These are phyloP conservation scores for Paragorgia papillata DNA, from an alignment of 92 coral and sea anemone species.

Conservation along the genomic window DNA sequence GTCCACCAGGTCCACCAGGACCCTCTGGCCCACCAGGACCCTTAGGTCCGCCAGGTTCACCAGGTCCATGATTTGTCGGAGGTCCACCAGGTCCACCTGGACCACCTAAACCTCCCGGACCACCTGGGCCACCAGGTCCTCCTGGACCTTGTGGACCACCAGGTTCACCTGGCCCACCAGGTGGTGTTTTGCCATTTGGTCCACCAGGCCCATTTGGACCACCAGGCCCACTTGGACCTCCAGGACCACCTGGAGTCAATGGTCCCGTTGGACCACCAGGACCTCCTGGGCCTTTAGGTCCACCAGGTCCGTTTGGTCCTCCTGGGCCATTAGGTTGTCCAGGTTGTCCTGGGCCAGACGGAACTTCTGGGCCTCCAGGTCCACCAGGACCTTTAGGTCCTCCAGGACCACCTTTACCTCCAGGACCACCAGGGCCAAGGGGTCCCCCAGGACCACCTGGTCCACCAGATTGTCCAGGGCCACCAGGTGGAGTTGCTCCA, in stretches of 20 bases:
- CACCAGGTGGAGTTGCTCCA: slow-evolving; percentile 9
- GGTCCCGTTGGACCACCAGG: slow-evolving; percentile 51
- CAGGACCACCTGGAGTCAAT: slow-evolving; percentile 33
- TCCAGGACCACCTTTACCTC: slow-evolving; percentile 59
- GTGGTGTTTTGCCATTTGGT: slow-evolving; percentile 1
- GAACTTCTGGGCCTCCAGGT: slow-evolving; percentile 10
- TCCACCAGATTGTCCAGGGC: slow-evolving; percentile 37
- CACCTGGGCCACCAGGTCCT: slow-evolving; percentile 50
- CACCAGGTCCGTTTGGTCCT: slow-evolving; percentile 70
- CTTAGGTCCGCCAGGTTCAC: slow-evolving; percentile 25
- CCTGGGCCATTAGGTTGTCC: slow-evolving; percentile 33
- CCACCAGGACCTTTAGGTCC: slow-evolving; percentile 41
- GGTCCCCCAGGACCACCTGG: slow-evolving; percentile 44
- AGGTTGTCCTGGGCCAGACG: slow-evolving; percentile 54
- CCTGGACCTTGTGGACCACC: slow-evolving; percentile 68
- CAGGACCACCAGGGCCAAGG: slow-evolving; percentile 59
- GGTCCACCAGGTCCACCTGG: slow-evolving; percentile 72
- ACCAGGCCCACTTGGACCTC: slow-evolving; percentile 7
- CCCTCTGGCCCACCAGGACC: slow-evolving; percentile 39
- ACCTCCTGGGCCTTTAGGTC: slow-evolving; percentile 70
- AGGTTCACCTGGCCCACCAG: slow-evolving; percentile 65
- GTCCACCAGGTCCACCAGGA: slow-evolving; percentile 56
- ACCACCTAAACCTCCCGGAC: slow-evolving; percentile 59
- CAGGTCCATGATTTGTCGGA: slow-evolving; percentile 51
- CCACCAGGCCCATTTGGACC: slow-evolving; percentile 40